Conservation (phyloP, 2,797 vertebrate genomes). For the Pelochelys cantorii region DNA sequence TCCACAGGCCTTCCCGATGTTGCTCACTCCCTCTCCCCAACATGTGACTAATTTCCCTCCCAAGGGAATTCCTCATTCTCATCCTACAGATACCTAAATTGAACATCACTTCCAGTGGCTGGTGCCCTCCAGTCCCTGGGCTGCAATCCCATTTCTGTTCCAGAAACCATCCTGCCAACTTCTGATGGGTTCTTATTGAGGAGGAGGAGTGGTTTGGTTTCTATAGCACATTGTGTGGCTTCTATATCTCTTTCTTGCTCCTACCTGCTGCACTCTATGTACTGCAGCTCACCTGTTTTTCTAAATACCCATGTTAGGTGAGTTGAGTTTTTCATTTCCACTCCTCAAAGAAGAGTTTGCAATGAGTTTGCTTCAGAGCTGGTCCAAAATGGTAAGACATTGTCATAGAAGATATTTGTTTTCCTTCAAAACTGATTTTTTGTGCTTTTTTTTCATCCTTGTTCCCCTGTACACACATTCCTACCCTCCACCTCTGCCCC, state of each 20-base stretch:
- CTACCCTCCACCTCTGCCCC: not conserved
- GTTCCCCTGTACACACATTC: rapidly evolving
- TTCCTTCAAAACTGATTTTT: not conserved
- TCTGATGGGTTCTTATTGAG: not conserved
- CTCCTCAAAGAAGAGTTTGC: not conserved
- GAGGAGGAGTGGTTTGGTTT: not conserved
- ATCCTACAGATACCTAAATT: not conserved
- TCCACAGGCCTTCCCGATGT: not conserved
- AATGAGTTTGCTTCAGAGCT: not conserved
- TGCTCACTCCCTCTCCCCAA: not conserved
- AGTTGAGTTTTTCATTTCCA: not conserved
- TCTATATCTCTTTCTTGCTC: not conserved
- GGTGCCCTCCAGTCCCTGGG: not conserved
- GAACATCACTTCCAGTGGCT: not conserved
- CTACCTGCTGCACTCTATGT: too few species aligned
- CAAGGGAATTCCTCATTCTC: not conserved
- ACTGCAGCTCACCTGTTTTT: not conserved
- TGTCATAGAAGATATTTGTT: conserved; percentile 26
- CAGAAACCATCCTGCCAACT: too few species aligned
- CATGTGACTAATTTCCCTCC: not conserved
- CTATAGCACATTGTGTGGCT: not conserved
- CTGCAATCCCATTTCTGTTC: not conserved
- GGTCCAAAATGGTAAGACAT: conserved; percentile 18
- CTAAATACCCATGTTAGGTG: not conserved
- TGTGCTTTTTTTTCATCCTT: not conserved